These are phyloP conservation scores for Xenopus tropicalis DNA, from an alignment of 2,113 vertebrate genomes.

Conservation along the genomic window UCB_Xtro_10.0 CM004444.2:87316001-87316500, in stretches of 20 bases:
- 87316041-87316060: slow-evolving; percentile 24
- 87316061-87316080: slow-evolving; percentile 16
- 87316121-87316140: slow-evolving; percentile 4
- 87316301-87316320: not conserved
- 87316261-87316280: slow-evolving; percentile 5
- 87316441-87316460: too few relatives aligned
- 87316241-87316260: slow-evolving; percentile 22
- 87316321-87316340: not conserved
- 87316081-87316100: not conserved
- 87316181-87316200: slow-evolving; percentile 11
- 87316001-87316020: slow-evolving; percentile 13
- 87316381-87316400: not conserved
- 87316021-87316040: slow-evolving; percentile 1
- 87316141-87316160: not conserved
- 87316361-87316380: not conserved
- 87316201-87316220: slow-evolving; percentile 1
- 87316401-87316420: not conserved
- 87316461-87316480: too few relatives aligned
- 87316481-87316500: too few relatives aligned
- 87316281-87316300: slow-evolving; percentile 10
- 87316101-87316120: not conserved
- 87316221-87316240: slow-evolving; percentile 17
- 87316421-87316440: too few relatives aligned
- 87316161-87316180: slow-evolving; percentile 9
- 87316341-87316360: not conserved